A percentile compares a stretch with the other conserved stretches of the same genome.
Conservation (phyloP, 2,888 invertebrate species). For the Troides aeacus region DNA sequence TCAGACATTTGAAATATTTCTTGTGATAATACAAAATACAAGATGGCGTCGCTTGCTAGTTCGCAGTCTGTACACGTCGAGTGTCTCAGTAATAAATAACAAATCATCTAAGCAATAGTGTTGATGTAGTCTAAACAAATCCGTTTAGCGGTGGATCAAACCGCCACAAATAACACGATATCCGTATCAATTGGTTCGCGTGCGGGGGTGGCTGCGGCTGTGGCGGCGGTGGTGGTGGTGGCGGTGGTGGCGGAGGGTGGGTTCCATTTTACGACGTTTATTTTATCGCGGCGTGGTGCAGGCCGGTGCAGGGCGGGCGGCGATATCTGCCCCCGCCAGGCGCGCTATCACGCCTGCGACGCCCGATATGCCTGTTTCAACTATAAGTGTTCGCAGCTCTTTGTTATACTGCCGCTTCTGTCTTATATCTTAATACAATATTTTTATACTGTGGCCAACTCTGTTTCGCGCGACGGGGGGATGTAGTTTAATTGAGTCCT, state of each 20-base stretch:
- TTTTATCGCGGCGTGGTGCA: conserved; percentile 42
- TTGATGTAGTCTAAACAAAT: too few relatives aligned
- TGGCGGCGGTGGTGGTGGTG: too few relatives aligned
- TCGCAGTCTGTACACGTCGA: too few relatives aligned
- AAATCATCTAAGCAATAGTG: too few relatives aligned
- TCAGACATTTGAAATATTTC: too few relatives aligned
- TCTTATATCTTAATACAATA: conserved; percentile 18
- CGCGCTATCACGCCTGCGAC: conserved; percentile 36
- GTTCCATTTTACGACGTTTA: conserved; percentile 49
- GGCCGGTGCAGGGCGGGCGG: conserved; percentile 38
- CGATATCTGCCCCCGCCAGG: conserved; percentile 44
- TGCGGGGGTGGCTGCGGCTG: too few relatives aligned
- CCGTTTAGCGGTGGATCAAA: neutral
- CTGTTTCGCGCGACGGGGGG: too few relatives aligned
- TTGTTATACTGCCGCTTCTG: conserved; percentile 19
- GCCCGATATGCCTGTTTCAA: conserved; percentile 30
- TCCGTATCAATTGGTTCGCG: conserved; percentile 32
- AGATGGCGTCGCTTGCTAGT: too few relatives aligned
- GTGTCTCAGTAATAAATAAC: too few relatives aligned
- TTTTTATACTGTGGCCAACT: conserved; percentile 13
- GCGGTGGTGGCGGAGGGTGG: conserved; percentile 25
- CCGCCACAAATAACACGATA: conserved; percentile 30
- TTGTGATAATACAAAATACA: too few relatives aligned
- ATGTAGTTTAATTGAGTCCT: too few relatives aligned
- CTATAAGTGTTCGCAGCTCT: conserved; percentile 24